Evolutionary conservation across 1,140 invertebrate genomes (phyloP).

Genomic region (Camponotus floridanus): DNA sequence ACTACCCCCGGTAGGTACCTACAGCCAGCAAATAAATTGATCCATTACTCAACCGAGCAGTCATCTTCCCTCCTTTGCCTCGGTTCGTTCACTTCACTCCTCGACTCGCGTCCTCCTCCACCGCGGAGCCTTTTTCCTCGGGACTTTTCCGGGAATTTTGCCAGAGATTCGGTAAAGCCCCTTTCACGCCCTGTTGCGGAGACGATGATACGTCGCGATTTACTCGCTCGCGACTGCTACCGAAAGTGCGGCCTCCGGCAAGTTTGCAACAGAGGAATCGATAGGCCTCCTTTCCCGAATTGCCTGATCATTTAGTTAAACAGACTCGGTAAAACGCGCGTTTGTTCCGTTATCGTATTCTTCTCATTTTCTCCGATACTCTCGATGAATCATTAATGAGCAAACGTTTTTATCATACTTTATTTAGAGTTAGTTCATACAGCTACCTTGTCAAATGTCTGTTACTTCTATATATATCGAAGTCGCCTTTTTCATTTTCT

Average conservation of each 20-base stretch:
- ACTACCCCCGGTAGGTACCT: conserved; percentile 75
- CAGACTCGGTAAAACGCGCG: conserved; percentile 1
- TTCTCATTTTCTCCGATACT: conserved; percentile 5
- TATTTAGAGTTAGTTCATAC: conserved; percentile 43
- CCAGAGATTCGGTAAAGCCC: conserved; percentile 77
- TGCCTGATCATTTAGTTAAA: conserved; percentile 14
- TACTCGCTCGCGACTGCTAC: conserved; percentile 57
- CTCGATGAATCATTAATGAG: conserved; percentile 30
- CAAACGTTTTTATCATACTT: background rate
- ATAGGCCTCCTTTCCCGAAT: conserved; percentile 58
- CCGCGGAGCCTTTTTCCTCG: conserved; percentile 65
- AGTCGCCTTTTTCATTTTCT: conserved; percentile 4
- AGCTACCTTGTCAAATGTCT: conserved; percentile 53
- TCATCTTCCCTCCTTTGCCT: conserved; percentile 81
- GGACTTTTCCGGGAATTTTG: conserved; percentile 75
- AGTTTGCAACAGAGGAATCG: conserved; percentile 56
- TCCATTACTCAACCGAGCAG: conserved; percentile 85
- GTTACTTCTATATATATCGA: conserved; percentile 12
- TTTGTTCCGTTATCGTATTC: conserved; percentile 30
- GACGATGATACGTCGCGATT: conserved; percentile 76
- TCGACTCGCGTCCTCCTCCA: conserved; percentile 44
- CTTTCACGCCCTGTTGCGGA: conserved; percentile 76
- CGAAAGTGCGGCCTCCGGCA: conserved; percentile 26
- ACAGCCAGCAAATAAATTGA: conserved; percentile 84
- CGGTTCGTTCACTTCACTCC: conserved; percentile 68